Evolutionary conservation across 1,140 invertebrate species (phyloP), one percentile per base, ranked within the genome.

Genomic region (Archivesica marissinica): DNA sequence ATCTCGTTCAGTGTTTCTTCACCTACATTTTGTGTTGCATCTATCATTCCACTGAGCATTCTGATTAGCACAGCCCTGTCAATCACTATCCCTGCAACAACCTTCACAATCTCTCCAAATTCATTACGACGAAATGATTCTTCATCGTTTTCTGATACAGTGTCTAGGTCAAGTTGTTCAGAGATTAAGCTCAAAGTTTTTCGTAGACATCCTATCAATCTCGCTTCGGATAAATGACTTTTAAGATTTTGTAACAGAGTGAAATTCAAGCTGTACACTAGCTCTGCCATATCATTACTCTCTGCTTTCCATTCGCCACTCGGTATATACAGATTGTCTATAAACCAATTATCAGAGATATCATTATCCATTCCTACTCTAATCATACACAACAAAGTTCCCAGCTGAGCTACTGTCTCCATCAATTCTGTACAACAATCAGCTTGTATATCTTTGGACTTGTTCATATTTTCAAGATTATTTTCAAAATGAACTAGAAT

Each of bases 301-400:
- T 61, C 15, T 13, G 11, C 7, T 13, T 61, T 33, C 23, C 7
- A 17, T 4, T 38, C 20, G 33, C 25, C 15, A 15, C 50, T 28
- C 33, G 41, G 28, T 33, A 72, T 30, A 44, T 39, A 56, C 11
- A 77, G n/a, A 61, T 77, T 77, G 23, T 77, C 44, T 15, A 61
- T 77, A 39, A 77, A 77, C 75, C 75, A 77, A n/a, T 61, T 39
- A 59, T 56, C 54, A 25, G 15, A 30, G 20, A 54, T 7, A 4
- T 52, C 59, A 35, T 2, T 50, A 28, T 50, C 68, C 20, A 17
- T 2, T 20, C n/a, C 25, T 13, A 72, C 6, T 17, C 20, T 41
- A 9, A n/a, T 7, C 13, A 72, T 47, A 72, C 50, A 50, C 7
- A 47, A n/a, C 41, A 25, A 72, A 15, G 50, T 20, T 4, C 13